phyloP scores from a whole-genome alignment of 2,113 vertebrate genomes.

The Sylvilagus bachmani region DNA sequence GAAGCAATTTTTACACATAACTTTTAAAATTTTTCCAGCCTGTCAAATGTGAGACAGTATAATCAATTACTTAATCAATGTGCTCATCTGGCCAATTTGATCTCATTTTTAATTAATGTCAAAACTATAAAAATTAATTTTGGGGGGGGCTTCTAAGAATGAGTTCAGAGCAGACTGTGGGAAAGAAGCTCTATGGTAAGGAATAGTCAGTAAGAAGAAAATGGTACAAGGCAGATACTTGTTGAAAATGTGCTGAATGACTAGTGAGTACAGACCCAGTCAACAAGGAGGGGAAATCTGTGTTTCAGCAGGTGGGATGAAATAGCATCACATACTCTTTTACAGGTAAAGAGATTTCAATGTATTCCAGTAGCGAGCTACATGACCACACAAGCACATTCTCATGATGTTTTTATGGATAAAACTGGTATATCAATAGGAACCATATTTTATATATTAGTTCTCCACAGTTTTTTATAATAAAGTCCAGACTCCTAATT shows the following conservation, averaged over 20 bases:
- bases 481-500: not conserved
- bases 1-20: not conserved
- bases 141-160: not conserved
- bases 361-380: not conserved
- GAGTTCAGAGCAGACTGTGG: not conserved
- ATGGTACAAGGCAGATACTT: not conserved
- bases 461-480: not conserved
- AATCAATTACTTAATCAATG: not conserved
- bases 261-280: not conserved
- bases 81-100: not conserved
- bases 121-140: not conserved
- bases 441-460: not conserved
- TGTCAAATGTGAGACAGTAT: not conserved
- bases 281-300: not conserved
- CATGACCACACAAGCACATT: not conserved
- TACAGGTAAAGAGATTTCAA: not conserved
- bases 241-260: not conserved
- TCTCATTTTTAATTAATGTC: slow-evolving; percentile 8
- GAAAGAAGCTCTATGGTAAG: not conserved
- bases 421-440: not conserved
- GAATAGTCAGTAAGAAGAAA: not conserved
- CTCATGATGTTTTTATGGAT: not conserved
- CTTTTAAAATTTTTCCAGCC: not conserved
- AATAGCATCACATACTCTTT: not conserved
- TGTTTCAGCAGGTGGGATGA: not conserved